phyloP scores from a whole-genome alignment of 2,797 vertebrate genomes.

The Notamacropus eugenii region DNA sequence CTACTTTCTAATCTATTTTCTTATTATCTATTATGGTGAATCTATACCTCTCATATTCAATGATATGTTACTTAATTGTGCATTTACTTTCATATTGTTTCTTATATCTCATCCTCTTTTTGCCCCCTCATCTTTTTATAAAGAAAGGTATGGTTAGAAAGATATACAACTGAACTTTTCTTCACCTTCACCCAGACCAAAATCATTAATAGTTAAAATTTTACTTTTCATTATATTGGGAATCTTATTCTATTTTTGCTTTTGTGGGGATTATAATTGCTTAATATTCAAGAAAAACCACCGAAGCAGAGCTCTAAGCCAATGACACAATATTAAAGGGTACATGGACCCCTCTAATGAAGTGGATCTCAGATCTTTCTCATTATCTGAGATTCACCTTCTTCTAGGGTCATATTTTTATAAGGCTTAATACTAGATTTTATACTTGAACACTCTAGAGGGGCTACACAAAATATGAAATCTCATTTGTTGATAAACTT shows the following conservation, averaged over 20 bases:
- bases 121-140: neutral
- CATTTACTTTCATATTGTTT: neutral
- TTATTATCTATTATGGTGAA: neutral
- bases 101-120: neutral
- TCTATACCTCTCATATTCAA: neutral
- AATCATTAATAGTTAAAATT: neutral
- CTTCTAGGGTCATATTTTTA: neutral
- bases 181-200: neutral
- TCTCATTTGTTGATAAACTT: neutral
- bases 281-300: neutral
- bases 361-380: neutral
- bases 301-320: neutral
- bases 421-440: neutral
- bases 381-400: neutral
- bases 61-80: neutral
- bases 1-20: neutral
- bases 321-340: neutral
- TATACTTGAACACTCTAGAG: neutral
- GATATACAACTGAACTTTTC: neutral
- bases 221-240: neutral
- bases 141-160: neutral
- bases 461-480: neutral
- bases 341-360: neutral
- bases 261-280: neutral
- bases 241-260: neutral